phyloP scores from a whole-genome alignment of 2,888 invertebrate species.

The Allacma fusca region DNA sequence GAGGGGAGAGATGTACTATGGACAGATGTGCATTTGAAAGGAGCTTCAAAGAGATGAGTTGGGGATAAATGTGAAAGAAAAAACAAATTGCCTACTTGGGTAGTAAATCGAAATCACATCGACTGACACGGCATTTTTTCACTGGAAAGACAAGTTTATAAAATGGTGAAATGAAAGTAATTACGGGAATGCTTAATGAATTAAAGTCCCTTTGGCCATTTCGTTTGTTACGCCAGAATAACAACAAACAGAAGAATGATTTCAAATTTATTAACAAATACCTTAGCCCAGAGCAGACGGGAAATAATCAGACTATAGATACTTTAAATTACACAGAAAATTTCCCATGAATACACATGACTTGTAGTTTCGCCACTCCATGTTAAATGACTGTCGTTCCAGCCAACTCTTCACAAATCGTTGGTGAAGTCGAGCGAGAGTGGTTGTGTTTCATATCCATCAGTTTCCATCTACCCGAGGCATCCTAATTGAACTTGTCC shows the following conservation, averaged over 20 bases:
- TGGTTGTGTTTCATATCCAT: conserved; percentile 22
- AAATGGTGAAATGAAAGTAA: conserved; percentile 2
- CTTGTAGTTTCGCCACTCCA: neutral
- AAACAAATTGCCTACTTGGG: too few species aligned
- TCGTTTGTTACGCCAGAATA: neutral
- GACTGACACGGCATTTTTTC: too few species aligned
- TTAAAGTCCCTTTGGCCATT: neutral
- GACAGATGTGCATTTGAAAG: too few species aligned
- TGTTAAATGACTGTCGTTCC: too few species aligned
- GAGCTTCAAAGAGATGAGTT: too few species aligned
- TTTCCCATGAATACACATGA: conserved; percentile 6
- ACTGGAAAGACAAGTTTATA: neutral
- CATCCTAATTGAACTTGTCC: conserved; percentile 15
- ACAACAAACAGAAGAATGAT: neutral
- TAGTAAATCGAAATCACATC: too few species aligned
- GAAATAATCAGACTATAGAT: conserved; percentile 3
- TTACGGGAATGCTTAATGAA: neutral
- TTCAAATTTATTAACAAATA: neutral
- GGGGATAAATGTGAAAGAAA: too few species aligned
- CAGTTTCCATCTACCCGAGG: neutral
- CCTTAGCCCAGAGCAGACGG: neutral
- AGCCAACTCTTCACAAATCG: neutral
- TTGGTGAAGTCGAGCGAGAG: neutral
- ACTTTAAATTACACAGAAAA: conserved; percentile 10
- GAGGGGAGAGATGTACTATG: too few species aligned